Conservation (phyloP, 2,888 invertebrate species). For the Phrixothrix hirtus region DNA sequence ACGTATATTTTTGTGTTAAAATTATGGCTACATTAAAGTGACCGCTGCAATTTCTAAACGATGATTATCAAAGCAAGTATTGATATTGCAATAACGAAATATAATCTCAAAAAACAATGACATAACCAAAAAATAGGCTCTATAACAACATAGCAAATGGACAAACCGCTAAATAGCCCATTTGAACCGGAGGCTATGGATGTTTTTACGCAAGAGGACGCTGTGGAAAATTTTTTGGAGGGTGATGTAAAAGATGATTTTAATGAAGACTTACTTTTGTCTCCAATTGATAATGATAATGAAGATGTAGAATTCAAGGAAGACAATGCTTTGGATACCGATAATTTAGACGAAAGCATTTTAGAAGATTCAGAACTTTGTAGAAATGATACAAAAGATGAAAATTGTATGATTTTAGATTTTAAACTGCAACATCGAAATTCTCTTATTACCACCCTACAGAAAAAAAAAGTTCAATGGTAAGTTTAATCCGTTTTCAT, state of each 20-base stretch:
- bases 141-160: slow-evolving; percentile 32
- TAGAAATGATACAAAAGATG: slow-evolving; percentile 12
- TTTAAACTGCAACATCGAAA: slow-evolving; percentile 12
- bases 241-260: slow-evolving; percentile 45
- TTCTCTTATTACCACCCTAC: slow-evolving; percentile 28
- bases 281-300: slow-evolving; percentile 30
- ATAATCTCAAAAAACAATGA: too few relatives aligned
- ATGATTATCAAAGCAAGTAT: too few relatives aligned
- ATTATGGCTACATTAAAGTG: too few relatives aligned
- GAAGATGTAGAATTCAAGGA: slow-evolving; percentile 39
- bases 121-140: too few relatives aligned
- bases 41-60: too few relatives aligned
- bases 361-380: slow-evolving; percentile 15
- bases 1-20: too few relatives aligned
- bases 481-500: slow-evolving; percentile 25
- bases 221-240: slow-evolving; percentile 49
- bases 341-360: slow-evolving; percentile 31
- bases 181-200: slow-evolving; percentile 32
- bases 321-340: slow-evolving; percentile 38
- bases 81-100: too few relatives aligned
- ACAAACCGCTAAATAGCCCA: too few relatives aligned
- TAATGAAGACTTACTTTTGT: slow-evolving; percentile 36
- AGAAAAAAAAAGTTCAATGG: slow-evolving; percentile 38
- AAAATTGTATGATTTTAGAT: slow-evolving; percentile 9
- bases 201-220: slow-evolving; percentile 47